phyloP scores from a whole-genome alignment of 2,113 vertebrate species.

The Pyxicephalus adspersus region DNA sequence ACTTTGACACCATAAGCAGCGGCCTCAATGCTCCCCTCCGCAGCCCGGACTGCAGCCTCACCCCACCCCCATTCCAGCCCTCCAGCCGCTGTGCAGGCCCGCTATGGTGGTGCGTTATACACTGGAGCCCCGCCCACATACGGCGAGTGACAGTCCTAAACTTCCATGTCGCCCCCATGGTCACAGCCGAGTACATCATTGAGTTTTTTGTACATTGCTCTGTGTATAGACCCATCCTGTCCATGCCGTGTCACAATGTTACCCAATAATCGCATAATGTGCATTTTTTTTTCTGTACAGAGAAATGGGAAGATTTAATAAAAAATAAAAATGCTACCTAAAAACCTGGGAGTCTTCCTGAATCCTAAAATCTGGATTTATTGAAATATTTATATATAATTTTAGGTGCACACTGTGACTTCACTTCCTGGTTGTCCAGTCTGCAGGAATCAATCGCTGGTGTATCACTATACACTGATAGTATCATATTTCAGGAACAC shows the following conservation, averaged over 20 bases:
- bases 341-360: background rate
- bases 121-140: slow-evolving; percentile 14
- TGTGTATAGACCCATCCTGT: slow-evolving; percentile 66
- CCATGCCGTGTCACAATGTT: slow-evolving; percentile 85
- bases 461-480: too few relatives aligned
- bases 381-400: too few relatives aligned
- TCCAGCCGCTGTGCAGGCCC: background rate
- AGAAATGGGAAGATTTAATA: slow-evolving; percentile 94
- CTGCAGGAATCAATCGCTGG: too few relatives aligned
- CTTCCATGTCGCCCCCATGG: background rate
- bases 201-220: slow-evolving; percentile 32
- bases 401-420: too few relatives aligned
- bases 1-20: background rate
- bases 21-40: background rate
- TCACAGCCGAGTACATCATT: background rate
- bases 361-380: too few relatives aligned
- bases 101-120: slow-evolving; percentile 12
- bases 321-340: slow-evolving; percentile 76
- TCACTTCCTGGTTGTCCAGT: too few relatives aligned
- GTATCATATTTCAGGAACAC: too few relatives aligned
- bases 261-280: slow-evolving; percentile 82
- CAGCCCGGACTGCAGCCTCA: slow-evolving; percentile 41
- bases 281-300: slow-evolving; percentile 86
- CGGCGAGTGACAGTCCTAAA: background rate
- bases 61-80: background rate